Evolutionary conservation across 2,888 invertebrate species (phyloP).

Genomic region (Chrysotoxum bicinctum): DNA sequence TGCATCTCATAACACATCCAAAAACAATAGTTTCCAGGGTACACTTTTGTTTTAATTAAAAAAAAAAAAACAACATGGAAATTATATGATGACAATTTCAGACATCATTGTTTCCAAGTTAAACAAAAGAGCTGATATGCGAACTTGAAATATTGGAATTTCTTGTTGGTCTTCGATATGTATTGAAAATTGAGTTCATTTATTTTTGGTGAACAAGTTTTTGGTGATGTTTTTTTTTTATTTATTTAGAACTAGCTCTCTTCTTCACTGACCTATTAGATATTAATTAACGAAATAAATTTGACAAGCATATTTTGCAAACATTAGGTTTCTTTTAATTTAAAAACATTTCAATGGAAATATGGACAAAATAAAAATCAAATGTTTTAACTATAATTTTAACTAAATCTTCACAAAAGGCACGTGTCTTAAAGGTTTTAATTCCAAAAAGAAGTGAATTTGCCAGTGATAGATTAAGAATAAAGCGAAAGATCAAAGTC

Average conservation of each 20-base stretch:
- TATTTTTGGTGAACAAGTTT: conserved; percentile 5
- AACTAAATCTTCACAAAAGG: background rate
- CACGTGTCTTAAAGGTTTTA: background rate
- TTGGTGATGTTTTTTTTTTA: background rate
- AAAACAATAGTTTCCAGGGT: no score
- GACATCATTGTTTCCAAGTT: background rate
- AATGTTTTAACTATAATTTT: background rate
- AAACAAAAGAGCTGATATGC: conserved; percentile 36
- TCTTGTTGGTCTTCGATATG: background rate
- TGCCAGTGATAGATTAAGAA: background rate
- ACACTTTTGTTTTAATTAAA: no score
- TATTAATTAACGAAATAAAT: background rate
- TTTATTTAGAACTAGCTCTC: background rate
- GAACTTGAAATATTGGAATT: conserved; percentile 20
- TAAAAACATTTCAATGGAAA: no score
- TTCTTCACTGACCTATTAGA: background rate
- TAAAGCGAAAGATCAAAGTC: background rate
- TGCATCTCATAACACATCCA: no score
- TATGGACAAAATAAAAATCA: no score
- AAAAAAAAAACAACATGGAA: no score
- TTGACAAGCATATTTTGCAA: background rate
- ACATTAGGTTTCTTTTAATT: no score
- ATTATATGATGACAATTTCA: no score
- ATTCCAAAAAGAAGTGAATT: background rate
- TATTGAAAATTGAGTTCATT: background rate